Conservation (phyloP, 2,888 invertebrate genomes). For the Tortricodes alternella region DNA sequence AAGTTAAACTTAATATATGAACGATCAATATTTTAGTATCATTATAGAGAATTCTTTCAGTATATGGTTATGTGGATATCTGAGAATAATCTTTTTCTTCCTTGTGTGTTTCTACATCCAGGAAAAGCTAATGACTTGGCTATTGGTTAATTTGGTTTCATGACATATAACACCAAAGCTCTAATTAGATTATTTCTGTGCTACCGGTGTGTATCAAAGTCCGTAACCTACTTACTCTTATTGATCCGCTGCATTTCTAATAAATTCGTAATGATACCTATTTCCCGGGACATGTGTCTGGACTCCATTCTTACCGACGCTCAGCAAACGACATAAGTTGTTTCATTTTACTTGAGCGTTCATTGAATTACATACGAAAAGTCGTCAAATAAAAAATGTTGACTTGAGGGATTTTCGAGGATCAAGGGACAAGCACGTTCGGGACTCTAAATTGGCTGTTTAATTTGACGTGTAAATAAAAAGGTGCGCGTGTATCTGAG, state of each 20-base stretch:
- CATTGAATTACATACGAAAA: background rate
- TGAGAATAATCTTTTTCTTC: too few species aligned
- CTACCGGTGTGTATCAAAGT: background rate
- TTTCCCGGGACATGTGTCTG: conserved; percentile 5
- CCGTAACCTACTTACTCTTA: conserved; percentile 20
- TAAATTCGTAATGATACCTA: conserved; percentile 35
- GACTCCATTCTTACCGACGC: conserved; percentile 1
- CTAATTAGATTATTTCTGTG: background rate
- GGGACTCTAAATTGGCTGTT: conserved; percentile 8
- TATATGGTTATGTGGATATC: too few species aligned
- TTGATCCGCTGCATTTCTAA: conserved; percentile 35
- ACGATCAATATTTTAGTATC: too few species aligned
- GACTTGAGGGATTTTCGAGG: background rate
- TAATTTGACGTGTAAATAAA: conserved; percentile 23
- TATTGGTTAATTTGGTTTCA: too few species aligned
- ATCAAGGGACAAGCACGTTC: background rate
- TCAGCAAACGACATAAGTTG: background rate
- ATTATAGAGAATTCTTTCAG: too few species aligned
- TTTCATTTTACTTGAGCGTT: background rate
- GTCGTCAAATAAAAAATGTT: background rate
- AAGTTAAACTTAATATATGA: too few species aligned
- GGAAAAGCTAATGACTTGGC: too few species aligned
- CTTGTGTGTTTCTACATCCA: too few species aligned
- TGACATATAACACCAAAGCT: background rate
- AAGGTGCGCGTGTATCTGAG: background rate